Evolutionary conservation across 1,140 invertebrate genomes (phyloP).

Genomic region (Globodera ellingtonae): DNA sequence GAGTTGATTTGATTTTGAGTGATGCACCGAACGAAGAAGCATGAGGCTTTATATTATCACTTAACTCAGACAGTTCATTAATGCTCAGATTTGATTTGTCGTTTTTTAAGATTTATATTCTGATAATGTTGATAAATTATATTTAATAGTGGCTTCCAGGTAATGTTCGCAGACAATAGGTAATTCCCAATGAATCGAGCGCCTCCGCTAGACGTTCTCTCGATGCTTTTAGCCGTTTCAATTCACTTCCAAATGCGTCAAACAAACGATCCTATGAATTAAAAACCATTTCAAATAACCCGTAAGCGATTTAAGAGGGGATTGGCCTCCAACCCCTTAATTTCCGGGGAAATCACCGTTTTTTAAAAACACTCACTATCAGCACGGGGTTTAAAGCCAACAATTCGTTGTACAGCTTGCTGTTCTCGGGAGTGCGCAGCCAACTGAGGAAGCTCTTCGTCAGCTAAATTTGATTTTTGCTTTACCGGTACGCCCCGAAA

Average conservation of each 20-base stretch:
- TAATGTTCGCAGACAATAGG: slow-evolving; percentile 7
- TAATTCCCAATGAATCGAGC: slow-evolving; percentile 24
- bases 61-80: too few relatives aligned
- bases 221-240: slow-evolving; percentile 20
- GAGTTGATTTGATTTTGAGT: not conserved
- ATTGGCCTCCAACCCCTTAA: too few relatives aligned
- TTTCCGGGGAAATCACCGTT: not conserved
- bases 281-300: not conserved
- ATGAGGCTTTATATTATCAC: too few relatives aligned
- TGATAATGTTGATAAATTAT: not conserved
- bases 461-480: not conserved
- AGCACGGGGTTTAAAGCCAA: slow-evolving; percentile 23
- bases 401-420: slow-evolving; percentile 22
- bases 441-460: slow-evolving; percentile 14
- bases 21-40: not conserved
- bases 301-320: too few relatives aligned
- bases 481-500: not conserved
- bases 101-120: too few relatives aligned
- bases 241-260: slow-evolving; percentile 12
- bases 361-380: slow-evolving; percentile 5
- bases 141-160: not conserved
- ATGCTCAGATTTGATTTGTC: too few relatives aligned
- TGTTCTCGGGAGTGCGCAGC: slow-evolving; percentile 13
- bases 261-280: slow-evolving; percentile 16
- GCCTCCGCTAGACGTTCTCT: slow-evolving; percentile 14